A percentile compares a stretch with the other conserved stretches of the same genome.
Evolutionary conservation across 2,113 vertebrate genomes (phyloP).

Genomic region (Atherinomorus stipes): DNA sequence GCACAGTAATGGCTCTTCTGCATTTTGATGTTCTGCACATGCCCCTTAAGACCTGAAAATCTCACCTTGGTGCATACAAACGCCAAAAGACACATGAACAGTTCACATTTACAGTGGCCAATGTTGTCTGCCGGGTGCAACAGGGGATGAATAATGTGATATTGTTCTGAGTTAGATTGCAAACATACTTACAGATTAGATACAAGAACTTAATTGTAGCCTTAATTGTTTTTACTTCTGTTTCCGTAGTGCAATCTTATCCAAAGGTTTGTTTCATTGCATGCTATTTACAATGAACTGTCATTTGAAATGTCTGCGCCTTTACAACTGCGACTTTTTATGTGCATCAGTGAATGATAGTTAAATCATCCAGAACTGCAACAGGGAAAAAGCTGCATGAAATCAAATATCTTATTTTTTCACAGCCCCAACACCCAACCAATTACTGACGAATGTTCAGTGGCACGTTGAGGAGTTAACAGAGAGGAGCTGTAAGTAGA

Average conservation of each 20-base stretch:
- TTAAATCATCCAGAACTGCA: slow-evolving; percentile 22
- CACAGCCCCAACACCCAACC: slow-evolving; percentile 53
- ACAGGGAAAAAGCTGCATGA: slow-evolving; percentile 6
- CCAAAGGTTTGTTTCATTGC: slow-evolving; percentile 2
- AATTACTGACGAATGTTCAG: slow-evolving; percentile 76
- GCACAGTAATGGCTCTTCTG: slow-evolving; percentile 30
- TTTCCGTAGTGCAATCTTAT: not conserved
- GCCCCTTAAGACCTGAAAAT: slow-evolving; percentile 1
- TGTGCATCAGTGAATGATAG: slow-evolving; percentile 19
- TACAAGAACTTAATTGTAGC: too few species aligned
- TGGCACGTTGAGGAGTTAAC: slow-evolving; percentile 52
- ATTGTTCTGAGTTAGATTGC: too few species aligned
- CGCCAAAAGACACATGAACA: not conserved
- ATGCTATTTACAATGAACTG: not conserved
- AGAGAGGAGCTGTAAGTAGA: slow-evolving; percentile 50
- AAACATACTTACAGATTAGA: too few species aligned
- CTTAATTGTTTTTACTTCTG: not conserved
- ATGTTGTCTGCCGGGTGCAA: slow-evolving; percentile 2
- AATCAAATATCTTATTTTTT: slow-evolving; percentile 63
- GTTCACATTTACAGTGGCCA: slow-evolving; percentile 4
- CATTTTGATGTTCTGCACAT: slow-evolving; percentile 33
- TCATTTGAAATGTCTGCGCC: slow-evolving; percentile 14
- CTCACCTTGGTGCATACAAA: slow-evolving; percentile 23
- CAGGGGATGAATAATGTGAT: too few species aligned
- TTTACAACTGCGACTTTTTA: not conserved